These are phyloP conservation scores for Reinhardtius hippoglossoides DNA, from an alignment of 2,113 vertebrate genomes.

Conservation along the genomic window DNA sequence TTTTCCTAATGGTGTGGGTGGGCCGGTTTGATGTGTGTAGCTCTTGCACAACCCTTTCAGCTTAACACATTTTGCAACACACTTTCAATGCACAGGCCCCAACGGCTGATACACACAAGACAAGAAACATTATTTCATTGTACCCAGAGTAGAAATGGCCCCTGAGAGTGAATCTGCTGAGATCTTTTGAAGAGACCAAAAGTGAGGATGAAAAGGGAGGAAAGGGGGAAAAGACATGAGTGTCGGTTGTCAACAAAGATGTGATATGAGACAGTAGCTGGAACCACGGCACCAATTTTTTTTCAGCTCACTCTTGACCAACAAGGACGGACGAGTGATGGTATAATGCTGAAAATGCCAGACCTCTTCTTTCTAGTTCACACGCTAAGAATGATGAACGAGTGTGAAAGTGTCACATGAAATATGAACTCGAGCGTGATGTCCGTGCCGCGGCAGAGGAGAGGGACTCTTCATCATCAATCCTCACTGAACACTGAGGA, in stretches of 20 bases:
- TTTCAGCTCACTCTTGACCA: neutral
- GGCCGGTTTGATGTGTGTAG: slow-evolving; percentile 1
- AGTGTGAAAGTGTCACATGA: neutral
- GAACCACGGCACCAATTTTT: too few relatives aligned
- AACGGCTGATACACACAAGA: neutral
- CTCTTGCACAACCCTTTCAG: slow-evolving; percentile 2
- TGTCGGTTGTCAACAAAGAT: too few relatives aligned
- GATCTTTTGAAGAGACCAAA: slow-evolving; percentile 1
- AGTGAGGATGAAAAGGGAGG: neutral
- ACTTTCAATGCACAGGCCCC: neutral
- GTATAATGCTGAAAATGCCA: too few relatives aligned
- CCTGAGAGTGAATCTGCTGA: slow-evolving; percentile 4
- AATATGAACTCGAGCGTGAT: neutral
- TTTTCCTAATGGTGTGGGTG: slow-evolving; percentile 27
- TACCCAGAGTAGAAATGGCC: slow-evolving; percentile 32
- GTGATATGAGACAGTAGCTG: too few relatives aligned
- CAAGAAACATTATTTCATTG: slow-evolving; percentile 28
- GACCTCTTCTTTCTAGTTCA: too few relatives aligned
- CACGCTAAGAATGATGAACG: too few relatives aligned
- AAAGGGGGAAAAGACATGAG: neutral
- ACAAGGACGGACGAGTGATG: neutral
- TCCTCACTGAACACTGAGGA: too few relatives aligned
- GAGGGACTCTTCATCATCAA: too few relatives aligned
- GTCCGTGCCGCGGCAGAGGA: too few relatives aligned
- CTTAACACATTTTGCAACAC: neutral